Base-by-base conservation (phyloP, 2,797 vertebrate genomes). In the Etheostoma nigrum region DNA sequence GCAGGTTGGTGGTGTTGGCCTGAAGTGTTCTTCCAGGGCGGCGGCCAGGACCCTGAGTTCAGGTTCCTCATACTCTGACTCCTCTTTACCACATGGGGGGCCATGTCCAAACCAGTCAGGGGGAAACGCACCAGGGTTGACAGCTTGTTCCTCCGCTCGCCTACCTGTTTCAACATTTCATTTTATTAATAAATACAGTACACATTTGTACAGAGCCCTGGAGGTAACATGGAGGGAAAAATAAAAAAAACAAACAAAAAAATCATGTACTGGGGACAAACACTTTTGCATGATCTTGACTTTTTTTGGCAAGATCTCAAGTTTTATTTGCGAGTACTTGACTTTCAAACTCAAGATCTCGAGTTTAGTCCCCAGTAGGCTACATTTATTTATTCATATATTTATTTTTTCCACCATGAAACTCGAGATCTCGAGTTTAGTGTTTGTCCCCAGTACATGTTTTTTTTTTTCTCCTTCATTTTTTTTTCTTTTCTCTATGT, bases 111-210 rank as follows among this genome's bases (percentile, higher is more conserved):
- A 5, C 95, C 96, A 2, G 87, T 84, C 36, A 97, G 92, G 0
- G 97, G 97, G 79, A 98, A 98, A 53, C 88, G 90, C 74, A 99
- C 96, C 81, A 97, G 88, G 0, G 96, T 97, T 49, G 96, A 97
- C 57, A 99, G 96, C 77, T 99, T 99, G 92, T 97, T 97, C 71
- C 97, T 93, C 30, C 94, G 92, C 81, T 97, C 96, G 0, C 96
- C 97, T 5, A 97, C 97, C 91, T 94, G 90, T 88, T 63, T 23
- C 23, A 83, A 83, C 40, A 77, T 47, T 11, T 48, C 1, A 11
- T 40, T 40, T 19, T 13, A 49, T 36, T 54, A 0, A 51, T 40
- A 42, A 19, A 48, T 4, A 55, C 4, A 63, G 51, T 53, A 49
- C 21, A 67, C 25, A 51, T 30, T 30, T 30, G 30, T 30, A 5